phyloP scores from a whole-genome alignment of 1,140 invertebrate genomes.

The Magallana gigas region DNA sequence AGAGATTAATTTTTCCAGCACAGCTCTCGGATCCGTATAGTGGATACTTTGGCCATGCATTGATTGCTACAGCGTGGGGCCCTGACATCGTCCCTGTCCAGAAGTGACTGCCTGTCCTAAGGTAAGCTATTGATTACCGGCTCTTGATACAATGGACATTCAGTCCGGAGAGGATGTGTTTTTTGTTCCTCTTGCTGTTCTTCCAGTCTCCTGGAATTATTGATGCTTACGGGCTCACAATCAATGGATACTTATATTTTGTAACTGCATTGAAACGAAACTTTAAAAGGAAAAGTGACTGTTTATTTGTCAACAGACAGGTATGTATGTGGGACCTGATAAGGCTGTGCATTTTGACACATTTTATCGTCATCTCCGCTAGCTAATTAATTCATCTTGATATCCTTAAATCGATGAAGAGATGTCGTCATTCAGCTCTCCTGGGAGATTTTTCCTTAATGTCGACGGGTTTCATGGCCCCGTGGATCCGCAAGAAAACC shows the following conservation, averaged over 20 bases:
- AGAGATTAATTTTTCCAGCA: neutral
- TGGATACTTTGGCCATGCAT: neutral
- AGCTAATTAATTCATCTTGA: conserved; percentile 14
- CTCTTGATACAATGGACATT: neutral
- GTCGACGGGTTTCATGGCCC: neutral
- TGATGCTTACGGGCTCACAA: conserved; percentile 17
- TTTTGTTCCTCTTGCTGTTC: conserved; percentile 31
- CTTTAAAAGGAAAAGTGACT: conserved; percentile 9
- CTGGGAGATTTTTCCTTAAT: neutral
- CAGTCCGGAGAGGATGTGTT: neutral
- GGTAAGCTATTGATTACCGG: conserved; percentile 1
- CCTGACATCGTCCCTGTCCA: neutral
- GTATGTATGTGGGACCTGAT: neutral
- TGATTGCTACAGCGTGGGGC: neutral
- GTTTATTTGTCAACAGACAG: neutral
- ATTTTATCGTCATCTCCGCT: neutral
- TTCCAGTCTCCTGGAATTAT: neutral
- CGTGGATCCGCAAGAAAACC: neutral
- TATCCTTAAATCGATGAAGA: conserved; percentile 20
- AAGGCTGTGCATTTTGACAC: neutral
- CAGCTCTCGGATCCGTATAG: neutral
- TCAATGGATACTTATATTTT: conserved; percentile 9
- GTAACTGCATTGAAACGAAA: conserved; percentile 26
- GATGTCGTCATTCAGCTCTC: neutral
- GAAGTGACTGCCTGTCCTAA: neutral